These are phyloP conservation scores for Drosophila nannoptera DNA, from an alignment of 1,140 invertebrate species.

Conservation along the genomic window DNA sequence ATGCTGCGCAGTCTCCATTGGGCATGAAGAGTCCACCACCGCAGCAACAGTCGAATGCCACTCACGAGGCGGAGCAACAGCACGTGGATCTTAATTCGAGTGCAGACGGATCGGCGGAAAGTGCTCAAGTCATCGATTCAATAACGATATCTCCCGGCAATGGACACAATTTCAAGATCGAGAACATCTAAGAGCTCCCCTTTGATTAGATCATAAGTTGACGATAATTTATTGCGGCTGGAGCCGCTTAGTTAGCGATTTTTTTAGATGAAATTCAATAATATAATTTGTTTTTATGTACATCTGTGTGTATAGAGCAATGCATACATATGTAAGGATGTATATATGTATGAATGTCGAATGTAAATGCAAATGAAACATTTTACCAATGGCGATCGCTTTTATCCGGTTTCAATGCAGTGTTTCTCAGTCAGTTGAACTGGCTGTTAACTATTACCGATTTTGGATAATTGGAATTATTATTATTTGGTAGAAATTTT, in stretches of 20 bases:
- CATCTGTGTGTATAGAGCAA: constrained; percentile 42
- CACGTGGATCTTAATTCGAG: constrained; percentile 45
- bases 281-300: constrained; percentile 42
- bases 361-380: constrained; percentile 33
- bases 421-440: too few relatives aligned
- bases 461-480: too few relatives aligned
- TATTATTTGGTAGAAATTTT: too few relatives aligned
- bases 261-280: constrained; percentile 54
- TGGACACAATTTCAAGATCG: constrained; percentile 75
- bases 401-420: not conserved
- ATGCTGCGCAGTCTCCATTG: constrained; percentile 51
- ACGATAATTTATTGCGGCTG: constrained; percentile 60
- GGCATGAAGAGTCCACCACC: constrained; percentile 53
- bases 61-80: constrained; percentile 39
- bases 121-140: constrained; percentile 73
- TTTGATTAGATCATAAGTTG: constrained; percentile 33
- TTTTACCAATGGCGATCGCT: constrained; percentile 1
- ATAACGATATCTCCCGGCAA: constrained; percentile 76
- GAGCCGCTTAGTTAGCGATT: constrained; percentile 55
- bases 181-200: constrained; percentile 64
- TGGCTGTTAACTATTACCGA: too few relatives aligned
- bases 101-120: constrained; percentile 50
- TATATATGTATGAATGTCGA: constrained; percentile 41
- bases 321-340: constrained; percentile 29
- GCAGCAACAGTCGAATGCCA: constrained; percentile 9